Evolutionary conservation across 2,888 invertebrate genomes (phyloP).

Genomic region (Aleiodes testaceus): DNA sequence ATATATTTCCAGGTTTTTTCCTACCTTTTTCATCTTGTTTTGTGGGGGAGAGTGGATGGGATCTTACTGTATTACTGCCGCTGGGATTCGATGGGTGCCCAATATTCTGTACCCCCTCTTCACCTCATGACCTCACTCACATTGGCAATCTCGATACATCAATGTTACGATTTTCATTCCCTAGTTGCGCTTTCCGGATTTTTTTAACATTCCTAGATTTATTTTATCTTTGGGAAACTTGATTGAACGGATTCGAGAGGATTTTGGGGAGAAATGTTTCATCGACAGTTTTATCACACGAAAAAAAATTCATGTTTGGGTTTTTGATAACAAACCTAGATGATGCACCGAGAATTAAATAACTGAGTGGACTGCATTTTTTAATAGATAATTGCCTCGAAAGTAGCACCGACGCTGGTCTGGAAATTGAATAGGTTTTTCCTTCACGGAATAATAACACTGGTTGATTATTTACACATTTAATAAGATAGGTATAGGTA

Average conservation of each 20-base stretch:
- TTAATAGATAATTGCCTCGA: no score
- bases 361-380: no score
- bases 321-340: no score
- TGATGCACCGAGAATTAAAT: no score
- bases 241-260: neutral
- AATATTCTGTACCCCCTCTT: conserved; percentile 23
- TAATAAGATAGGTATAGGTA: no score
- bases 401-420: no score
- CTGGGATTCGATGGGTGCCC: conserved; percentile 49
- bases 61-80: conserved; percentile 36
- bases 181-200: neutral
- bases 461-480: no score
- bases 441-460: no score
- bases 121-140: conserved; percentile 5
- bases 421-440: no score
- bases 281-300: no score
- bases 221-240: neutral
- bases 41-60: neutral
- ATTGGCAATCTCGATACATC: conserved; percentile 21
- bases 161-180: neutral
- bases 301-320: no score
- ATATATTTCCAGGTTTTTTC: conserved; percentile 8
- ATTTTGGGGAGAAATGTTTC: conserved; percentile 51
- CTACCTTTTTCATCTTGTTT: conserved; percentile 18
- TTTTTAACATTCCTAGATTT: neutral